Conservation (phyloP, 1,140 invertebrate species). For the Drosophila bipectinata region DNA sequence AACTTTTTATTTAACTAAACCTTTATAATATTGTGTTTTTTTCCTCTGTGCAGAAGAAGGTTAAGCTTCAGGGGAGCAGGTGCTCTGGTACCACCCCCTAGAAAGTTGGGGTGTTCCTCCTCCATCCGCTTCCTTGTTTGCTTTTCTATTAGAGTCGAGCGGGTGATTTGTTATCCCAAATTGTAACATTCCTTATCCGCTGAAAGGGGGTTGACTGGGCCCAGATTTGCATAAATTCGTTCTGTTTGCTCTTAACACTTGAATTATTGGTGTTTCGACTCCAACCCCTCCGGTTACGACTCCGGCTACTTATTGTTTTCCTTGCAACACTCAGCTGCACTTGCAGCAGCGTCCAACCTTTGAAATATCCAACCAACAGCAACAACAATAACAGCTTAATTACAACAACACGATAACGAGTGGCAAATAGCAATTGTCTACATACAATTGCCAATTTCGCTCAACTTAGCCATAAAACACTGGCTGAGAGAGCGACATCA, state of each 20-base stretch:
- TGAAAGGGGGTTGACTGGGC: conserved; percentile 45
- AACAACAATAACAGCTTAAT: conserved; percentile 72
- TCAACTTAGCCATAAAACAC: conserved; percentile 72
- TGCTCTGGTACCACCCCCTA: conserved; percentile 37
- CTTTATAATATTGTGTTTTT: neutral
- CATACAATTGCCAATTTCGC: conserved; percentile 74
- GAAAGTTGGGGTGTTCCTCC: neutral
- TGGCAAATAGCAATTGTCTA: conserved; percentile 64
- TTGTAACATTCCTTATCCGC: conserved; percentile 44
- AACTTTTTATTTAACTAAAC: too few relatives aligned
- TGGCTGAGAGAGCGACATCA: conserved; percentile 13
- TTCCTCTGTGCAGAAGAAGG: neutral
- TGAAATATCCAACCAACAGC: conserved; percentile 5
- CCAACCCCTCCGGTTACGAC: too few relatives aligned
- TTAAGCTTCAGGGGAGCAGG: conserved; percentile 45
- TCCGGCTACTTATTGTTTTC: neutral
- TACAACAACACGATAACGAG: conserved; percentile 71
- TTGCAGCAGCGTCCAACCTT: conserved; percentile 28
- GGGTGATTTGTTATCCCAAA: conserved; percentile 55
- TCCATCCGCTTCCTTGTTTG: conserved; percentile 40
- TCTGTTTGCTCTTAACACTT: conserved; percentile 71
- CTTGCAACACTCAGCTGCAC: conserved; percentile 50
- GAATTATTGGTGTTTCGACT: conserved; percentile 61
- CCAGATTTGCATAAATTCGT: conserved; percentile 71
- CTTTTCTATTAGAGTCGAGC: conserved; percentile 61